Evolutionary conservation across 2,797 vertebrate species (phyloP), one percentile per base, ranked within the genome.

Genomic region (Acipenser transmontanus): DNA sequence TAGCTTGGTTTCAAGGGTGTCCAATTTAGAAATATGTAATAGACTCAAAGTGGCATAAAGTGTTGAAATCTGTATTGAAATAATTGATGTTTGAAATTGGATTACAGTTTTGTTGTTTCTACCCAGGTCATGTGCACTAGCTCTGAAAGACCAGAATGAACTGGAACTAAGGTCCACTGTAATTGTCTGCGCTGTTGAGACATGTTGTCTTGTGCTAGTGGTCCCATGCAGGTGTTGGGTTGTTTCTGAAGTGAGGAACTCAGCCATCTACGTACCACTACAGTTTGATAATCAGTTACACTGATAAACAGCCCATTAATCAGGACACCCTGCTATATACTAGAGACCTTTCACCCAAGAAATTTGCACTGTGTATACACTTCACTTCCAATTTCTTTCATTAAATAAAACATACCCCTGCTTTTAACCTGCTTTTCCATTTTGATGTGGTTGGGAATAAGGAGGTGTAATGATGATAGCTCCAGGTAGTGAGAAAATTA

Each of bases 281-380:
- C 9, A 57, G 12, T 57, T n/a, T n/a, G 11, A 7, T 57, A 57
- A 57, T 13, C 9, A 57, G 54, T 13, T 7, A 57, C 11, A n/a
- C 54, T 57, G 54, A 57, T 57, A 57, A 57, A 57, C 7, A n/a
- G 6, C 14, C 54, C 54, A 57, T 57, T n/a, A 57, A 57, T 57
- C 54, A 57, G 7, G 6, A n/a, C 54, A 57, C 34, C 34, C 34
- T 34, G 34, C 34, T 34, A 34, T 1, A 34, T 34, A 34, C 9
- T 7, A 57, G 54, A 57, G 11, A 57, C 9, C 14, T 11, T n/a
- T 11, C 54, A 7, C 12, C 54, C 6, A 2, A n/a, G 9, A 7
- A n/a, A 13, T 57, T n/a, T 6, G 54, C 5, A 57, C 14, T 57
- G 12, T 57, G 10, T 34, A 34, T 34, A 34, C 34, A 3, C 34